phyloP scores from a whole-genome alignment of 2,113 vertebrate species.

The Mobula hypostoma region DNA sequence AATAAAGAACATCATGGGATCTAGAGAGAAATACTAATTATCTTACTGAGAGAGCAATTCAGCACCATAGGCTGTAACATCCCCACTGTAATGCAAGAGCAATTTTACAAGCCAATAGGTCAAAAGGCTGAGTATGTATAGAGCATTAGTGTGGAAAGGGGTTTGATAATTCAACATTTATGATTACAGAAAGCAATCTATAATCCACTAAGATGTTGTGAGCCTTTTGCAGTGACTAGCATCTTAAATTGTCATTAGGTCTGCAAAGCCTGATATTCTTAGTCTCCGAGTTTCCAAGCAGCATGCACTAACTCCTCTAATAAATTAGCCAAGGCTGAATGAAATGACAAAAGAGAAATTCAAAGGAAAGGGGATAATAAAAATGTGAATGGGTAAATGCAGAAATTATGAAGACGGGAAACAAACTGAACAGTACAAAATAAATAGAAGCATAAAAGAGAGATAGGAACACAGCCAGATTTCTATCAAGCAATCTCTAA shows the following conservation, averaged over 20 bases:
- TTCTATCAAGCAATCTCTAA: background rate
- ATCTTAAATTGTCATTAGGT: background rate
- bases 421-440: background rate
- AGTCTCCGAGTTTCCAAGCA: background rate
- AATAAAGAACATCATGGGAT: background rate
- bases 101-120: background rate
- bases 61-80: background rate
- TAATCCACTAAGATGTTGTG: background rate
- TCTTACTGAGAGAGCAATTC: background rate
- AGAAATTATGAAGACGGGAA: background rate
- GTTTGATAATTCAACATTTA: background rate
- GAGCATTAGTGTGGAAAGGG: background rate
- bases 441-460: background rate
- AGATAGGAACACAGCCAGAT: background rate
- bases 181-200: background rate
- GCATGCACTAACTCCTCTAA: background rate
- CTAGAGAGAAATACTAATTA: background rate
- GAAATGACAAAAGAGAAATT: background rate
- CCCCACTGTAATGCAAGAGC: background rate
- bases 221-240: too few relatives aligned
- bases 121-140: conserved; percentile 14
- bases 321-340: background rate
- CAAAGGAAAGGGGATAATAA: background rate
- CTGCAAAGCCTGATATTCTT: background rate
- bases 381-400: background rate